phyloP scores from a whole-genome alignment of 2,797 vertebrate species.

The Otus scops region DNA sequence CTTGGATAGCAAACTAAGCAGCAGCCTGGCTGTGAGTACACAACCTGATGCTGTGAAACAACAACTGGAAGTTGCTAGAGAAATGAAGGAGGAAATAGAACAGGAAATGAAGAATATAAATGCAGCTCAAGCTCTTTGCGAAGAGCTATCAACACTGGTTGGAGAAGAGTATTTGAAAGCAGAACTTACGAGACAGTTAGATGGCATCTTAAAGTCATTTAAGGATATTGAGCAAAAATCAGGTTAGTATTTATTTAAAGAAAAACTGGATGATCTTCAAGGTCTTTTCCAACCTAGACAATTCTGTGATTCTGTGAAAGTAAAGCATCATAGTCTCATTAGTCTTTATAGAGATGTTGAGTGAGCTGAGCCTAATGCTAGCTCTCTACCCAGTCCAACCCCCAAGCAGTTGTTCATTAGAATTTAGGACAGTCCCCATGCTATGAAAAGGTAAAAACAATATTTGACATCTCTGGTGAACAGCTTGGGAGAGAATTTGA shows the following conservation, averaged over 20 bases:
- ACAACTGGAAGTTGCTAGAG: constrained; percentile 86
- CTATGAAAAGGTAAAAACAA: not conserved
- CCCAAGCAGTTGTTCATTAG: not conserved
- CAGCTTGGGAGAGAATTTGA: not conserved
- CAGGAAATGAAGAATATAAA: constrained; percentile 86
- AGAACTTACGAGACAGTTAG: constrained; percentile 90
- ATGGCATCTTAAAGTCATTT: constrained; percentile 87
- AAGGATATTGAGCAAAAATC: constrained; percentile 92
- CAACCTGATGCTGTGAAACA: constrained; percentile 89
- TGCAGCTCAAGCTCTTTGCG: constrained; percentile 82
- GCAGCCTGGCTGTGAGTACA: constrained; percentile 82
- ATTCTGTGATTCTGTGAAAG: not conserved
- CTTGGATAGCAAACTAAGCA: constrained; percentile 83
- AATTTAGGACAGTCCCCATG: not conserved
- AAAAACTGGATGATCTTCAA: too few species aligned
- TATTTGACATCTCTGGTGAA: not conserved
- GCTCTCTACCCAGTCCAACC: not conserved
- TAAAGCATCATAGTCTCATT: not conserved
- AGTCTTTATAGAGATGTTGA: not conserved
- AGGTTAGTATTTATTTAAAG: constrained; percentile 79
- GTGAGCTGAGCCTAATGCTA: not conserved
- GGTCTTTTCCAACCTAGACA: too few species aligned
- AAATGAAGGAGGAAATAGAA: constrained; percentile 84
- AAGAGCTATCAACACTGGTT: constrained; percentile 87
- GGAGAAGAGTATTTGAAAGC: constrained; percentile 94